Evolutionary conservation across 1,140 invertebrate genomes (phyloP), one percentile per base, ranked within the genome.

Genomic region (Euschistus heros): DNA sequence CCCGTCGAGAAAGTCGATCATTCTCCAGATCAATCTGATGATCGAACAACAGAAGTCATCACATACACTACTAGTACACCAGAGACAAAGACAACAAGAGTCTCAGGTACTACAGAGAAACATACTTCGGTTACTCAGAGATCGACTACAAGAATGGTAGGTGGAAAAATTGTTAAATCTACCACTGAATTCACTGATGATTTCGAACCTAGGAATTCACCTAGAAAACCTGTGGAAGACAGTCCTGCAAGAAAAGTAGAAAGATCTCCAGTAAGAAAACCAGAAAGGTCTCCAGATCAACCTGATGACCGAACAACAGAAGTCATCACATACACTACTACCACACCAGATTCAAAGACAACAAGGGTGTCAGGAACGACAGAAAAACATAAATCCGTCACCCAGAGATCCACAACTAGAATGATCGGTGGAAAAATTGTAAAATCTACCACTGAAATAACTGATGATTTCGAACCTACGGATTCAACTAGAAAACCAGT

Each of bases 341-440:
- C 3, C 47, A 22, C 17, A 14, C n/a, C n/a, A 5, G 47, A 52
- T 3, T 4, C 2, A n/a, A 22, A 22, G 17, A 22, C 17, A n/a
- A 52, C 47, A 4, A 52, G 3, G 3, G n/a, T n/a, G 3, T 22
- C 47, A n/a, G 47, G 22, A 3, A 30, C 30, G 3, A 30, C 30
- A 30, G 30, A 30, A 30, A 30, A 30, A 30, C 30, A 30, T 5
- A 30, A 3, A 30, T 50, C 47, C 4, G 17, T 50, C 14, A 30
- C 30, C 8, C 30, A 30, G 30, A 30, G 30, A 3, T 15, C 26
- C 4, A 24, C n/a, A 15, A 37, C 44, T 2, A 66, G 63, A 52
- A 67, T 66, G 60, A 47, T 67, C 18, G 68, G 63, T 17, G 67
- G 63, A 8, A 70, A 69, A 63, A 55, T 70, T 24, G 61, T 70